phyloP scores from a whole-genome alignment of 2,113 vertebrate species.

The Arvicanthis niloticus region DNA sequence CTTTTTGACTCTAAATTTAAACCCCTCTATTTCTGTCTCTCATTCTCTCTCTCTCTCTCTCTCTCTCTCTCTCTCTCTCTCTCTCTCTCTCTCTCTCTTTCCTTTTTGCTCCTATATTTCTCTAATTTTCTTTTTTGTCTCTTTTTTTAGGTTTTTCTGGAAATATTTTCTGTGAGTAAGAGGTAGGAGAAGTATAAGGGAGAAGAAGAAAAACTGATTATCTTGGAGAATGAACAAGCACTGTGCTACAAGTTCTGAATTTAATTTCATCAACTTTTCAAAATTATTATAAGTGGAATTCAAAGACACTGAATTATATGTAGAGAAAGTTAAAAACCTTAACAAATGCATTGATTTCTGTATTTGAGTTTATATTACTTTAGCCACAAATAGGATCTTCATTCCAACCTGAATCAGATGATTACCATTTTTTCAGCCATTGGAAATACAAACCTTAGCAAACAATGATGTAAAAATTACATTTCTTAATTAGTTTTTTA shows the following conservation, averaged over 20 bases:
- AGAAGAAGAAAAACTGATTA: neutral
- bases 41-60: neutral
- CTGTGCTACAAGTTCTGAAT: neutral
- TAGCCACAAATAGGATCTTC: neutral
- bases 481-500: neutral
- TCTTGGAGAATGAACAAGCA: neutral
- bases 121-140: neutral
- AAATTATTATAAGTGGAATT: neutral
- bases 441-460: neutral
- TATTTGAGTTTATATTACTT: neutral
- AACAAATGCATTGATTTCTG: neutral
- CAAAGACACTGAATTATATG: neutral
- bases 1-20: constrained; percentile 47
- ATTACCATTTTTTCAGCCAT: neutral
- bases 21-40: neutral
- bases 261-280: neutral
- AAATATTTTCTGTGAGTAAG: neutral
- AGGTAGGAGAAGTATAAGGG: neutral
- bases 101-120: no score
- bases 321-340: neutral
- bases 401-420: neutral
- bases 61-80: neutral
- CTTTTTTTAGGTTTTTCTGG: neutral
- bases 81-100: no score
- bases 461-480: neutral